Evolutionary conservation across 2,113 vertebrate species (phyloP), one percentile per base, ranked within the genome.

Genomic region (Pseudonaja textilis): DNA sequence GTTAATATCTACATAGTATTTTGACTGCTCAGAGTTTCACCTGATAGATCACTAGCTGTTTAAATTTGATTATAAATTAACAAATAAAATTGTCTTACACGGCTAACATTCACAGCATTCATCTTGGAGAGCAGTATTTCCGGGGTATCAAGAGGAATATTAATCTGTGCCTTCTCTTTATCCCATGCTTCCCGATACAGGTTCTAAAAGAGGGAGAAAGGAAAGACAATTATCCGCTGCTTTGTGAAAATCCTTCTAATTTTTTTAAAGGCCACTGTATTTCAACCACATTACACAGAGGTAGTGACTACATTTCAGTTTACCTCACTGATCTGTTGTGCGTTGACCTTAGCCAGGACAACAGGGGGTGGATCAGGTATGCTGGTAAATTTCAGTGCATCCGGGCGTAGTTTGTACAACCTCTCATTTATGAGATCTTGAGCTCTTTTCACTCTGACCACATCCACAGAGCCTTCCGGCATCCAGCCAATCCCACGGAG

Each of bases 351-450:
- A 94, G 99, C 98, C 95, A 97, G 92, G 92, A 99, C 92, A 16
- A 99, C 96, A 8, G 95, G 96, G 1, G 98, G 98, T 29, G 98
- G 97, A 92, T 99, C 99, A 0, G 96, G 97, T 6, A 98, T 95
- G 22, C 98, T 98, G 93, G 98, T 99, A 95, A 98, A 99, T 94
- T 98, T 98, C 95, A 98, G 89, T 0, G 95, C 96, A 95, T 99
- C 99, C 0, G 99, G 98, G 14, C 85, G 98, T 93, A 98, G 98
- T 56, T 99, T 98, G 95, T 99, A 99, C 5, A 98, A 96, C 85
- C 97, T 98, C 0, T 99, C 99, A 89, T 99, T 99, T 64, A 99
- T 25, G 39, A 99, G 97, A 93, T 98, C 97, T 95, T 97, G 96
- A 90, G 98, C 98, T 89, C 97, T 98, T 96, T 98, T 98, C 69